phyloP scores from a whole-genome alignment of 2,797 vertebrate species.

The Chelidonichthys spinosus region DNA sequence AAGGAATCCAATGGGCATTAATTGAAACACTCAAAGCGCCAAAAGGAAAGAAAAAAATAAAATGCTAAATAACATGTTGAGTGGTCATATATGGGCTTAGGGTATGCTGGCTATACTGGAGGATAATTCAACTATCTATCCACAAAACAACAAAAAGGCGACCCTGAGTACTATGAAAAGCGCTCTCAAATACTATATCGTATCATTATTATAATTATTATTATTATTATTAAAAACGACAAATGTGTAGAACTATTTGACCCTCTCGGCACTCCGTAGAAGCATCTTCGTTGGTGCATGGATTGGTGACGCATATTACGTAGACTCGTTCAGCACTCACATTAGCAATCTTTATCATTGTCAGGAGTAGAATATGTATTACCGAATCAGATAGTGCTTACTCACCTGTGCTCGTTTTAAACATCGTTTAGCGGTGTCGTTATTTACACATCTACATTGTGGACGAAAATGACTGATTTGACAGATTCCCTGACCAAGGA shows the following conservation, averaged over 20 bases:
- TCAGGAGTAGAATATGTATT: slow-evolving; percentile 53
- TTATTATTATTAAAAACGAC: not conserved
- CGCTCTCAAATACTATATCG: too few relatives aligned
- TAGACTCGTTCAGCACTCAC: slow-evolving; percentile 33
- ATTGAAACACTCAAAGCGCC: too few relatives aligned
- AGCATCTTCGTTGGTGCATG: slow-evolving; percentile 10
- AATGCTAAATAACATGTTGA: too few relatives aligned
- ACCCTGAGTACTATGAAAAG: too few relatives aligned
- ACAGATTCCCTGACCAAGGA: slow-evolving; percentile 79
- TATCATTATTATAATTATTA: too few relatives aligned
- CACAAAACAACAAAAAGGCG: too few relatives aligned
- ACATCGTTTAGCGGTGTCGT: not conserved
- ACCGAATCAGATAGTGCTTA: slow-evolving; percentile 48
- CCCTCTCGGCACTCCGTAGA: slow-evolving; percentile 38
- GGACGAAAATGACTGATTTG: slow-evolving; percentile 82
- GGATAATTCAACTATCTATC: too few relatives aligned
- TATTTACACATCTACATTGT: slow-evolving; percentile 27
- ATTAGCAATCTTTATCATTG: slow-evolving; percentile 60
- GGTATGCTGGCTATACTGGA: too few relatives aligned
- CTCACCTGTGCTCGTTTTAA: slow-evolving; percentile 6
- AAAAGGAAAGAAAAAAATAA: too few relatives aligned
- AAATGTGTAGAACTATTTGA: slow-evolving; percentile 20
- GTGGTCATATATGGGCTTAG: too few relatives aligned
- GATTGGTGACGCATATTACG: slow-evolving; percentile 64
- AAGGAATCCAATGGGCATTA: too few relatives aligned